Evolutionary conservation across 2,888 invertebrate species (phyloP).

Genomic region (Branchellion lobata): DNA sequence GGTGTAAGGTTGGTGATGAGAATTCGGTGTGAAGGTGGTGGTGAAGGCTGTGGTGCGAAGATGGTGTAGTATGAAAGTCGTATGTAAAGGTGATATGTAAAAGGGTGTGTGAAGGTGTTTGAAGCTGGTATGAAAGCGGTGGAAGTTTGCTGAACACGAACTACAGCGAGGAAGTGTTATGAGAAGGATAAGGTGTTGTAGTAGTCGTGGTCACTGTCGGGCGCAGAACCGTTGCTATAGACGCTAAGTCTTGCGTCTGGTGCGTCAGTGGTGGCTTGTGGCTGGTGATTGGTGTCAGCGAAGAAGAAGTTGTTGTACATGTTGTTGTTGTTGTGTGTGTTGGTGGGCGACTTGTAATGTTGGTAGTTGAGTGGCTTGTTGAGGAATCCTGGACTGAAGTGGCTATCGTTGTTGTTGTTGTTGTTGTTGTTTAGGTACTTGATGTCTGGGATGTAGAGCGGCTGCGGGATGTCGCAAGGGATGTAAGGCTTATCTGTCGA

Average conservation of each 20-base stretch:
- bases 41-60: too few relatives aligned
- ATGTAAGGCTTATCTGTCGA: neutral
- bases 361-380: constrained; percentile 27
- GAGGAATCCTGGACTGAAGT: constrained; percentile 38
- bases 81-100: too few relatives aligned
- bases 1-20: too few relatives aligned
- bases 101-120: too few relatives aligned
- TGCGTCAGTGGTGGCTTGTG: neutral
- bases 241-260: neutral
- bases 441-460: constrained; percentile 8
- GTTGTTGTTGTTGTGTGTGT: neutral
- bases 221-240: neutral
- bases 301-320: neutral
- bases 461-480: constrained; percentile 17
- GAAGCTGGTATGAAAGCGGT: too few relatives aligned
- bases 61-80: too few relatives aligned
- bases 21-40: too few relatives aligned
- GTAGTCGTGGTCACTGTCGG: neutral
- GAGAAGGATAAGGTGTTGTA: neutral
- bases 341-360: constrained; percentile 19
- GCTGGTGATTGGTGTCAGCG: neutral
- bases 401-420: constrained; percentile 18
- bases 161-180: too few relatives aligned
- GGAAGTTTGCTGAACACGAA: too few relatives aligned
- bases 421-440: too few relatives aligned